phyloP scores from a whole-genome alignment of 2,888 invertebrate genomes.

The Agrotis exclamationis region DNA sequence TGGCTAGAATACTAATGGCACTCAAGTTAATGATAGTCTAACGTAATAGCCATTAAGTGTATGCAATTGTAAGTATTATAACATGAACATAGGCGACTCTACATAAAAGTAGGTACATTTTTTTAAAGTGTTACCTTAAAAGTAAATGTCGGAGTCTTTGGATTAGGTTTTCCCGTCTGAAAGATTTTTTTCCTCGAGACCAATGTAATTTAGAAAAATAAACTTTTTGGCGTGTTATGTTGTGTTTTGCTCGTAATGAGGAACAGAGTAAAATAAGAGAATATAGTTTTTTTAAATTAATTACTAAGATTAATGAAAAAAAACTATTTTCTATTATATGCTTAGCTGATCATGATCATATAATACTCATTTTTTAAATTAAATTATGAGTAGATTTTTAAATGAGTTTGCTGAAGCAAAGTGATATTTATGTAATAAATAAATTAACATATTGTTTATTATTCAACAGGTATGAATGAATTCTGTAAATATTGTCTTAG shows the following conservation, averaged over 20 bases:
- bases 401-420: background rate
- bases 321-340: no score
- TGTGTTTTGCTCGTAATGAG: no score
- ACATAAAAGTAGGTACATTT: background rate
- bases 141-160: background rate
- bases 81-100: background rate
- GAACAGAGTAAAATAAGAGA: background rate
- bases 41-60: background rate
- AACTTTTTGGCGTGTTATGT: no score
- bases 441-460: background rate
- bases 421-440: background rate
- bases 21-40: background rate
- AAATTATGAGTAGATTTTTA: no score
- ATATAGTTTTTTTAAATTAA: background rate
- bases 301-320: no score
- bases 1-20: background rate
- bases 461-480: slow-evolving; percentile 4
- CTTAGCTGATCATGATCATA: no score
- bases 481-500: background rate
- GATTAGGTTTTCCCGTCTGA: background rate
- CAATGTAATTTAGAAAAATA: background rate
- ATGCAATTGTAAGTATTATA: background rate
- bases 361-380: no score
- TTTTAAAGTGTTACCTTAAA: background rate
- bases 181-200: background rate